These are phyloP conservation scores for Periophthalmodon schlosseri DNA, from an alignment of 2,113 vertebrate genomes.

Conservation along the genomic window DNA sequence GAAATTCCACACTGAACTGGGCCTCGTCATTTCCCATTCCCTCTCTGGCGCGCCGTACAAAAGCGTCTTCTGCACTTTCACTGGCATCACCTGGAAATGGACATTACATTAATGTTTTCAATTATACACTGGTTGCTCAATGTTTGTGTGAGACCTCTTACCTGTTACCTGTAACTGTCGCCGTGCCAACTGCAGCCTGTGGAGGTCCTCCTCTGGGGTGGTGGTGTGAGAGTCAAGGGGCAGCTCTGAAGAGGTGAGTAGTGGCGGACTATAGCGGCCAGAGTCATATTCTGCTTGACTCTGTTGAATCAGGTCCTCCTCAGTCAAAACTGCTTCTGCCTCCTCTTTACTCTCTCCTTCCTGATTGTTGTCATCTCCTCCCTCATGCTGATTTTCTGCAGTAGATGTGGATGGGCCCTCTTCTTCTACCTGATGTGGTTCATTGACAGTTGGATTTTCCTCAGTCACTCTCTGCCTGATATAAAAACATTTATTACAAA, in stretches of 20 bases:
- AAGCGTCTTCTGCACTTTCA: conserved; percentile 92
- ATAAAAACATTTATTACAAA: conserved; percentile 6
- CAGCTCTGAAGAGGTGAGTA: conserved; percentile 85
- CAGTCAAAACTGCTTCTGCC: conserved; percentile 85
- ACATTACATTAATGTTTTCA: conserved; percentile 2
- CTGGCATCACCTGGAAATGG: conserved; percentile 83
- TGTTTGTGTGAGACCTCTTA: conserved; percentile 41
- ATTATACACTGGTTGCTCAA: not conserved
- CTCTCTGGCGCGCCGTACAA: conserved; percentile 90
- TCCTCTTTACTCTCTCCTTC: conserved; percentile 42
- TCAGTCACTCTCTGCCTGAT: conserved; percentile 21
- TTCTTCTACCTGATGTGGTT: conserved; percentile 16
- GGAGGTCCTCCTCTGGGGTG: conserved; percentile 85
- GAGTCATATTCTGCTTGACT: conserved; percentile 94
- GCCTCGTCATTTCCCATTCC: conserved; percentile 96
- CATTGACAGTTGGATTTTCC: conserved; percentile 11
- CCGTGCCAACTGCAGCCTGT: conserved; percentile 85
- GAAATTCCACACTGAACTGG: conserved; percentile 96
- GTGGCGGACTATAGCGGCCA: conserved; percentile 89
- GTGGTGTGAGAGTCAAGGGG: conserved; percentile 89
- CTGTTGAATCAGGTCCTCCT: conserved; percentile 97
- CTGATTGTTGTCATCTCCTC: conserved; percentile 16
- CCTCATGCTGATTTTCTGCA: conserved; percentile 28
- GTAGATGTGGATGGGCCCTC: conserved; percentile 51
- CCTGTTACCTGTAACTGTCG: conserved; percentile 93